These are phyloP conservation scores for Charanyca ferruginea DNA, from an alignment of 2,888 invertebrate genomes.

Conservation along the genomic window DNA sequence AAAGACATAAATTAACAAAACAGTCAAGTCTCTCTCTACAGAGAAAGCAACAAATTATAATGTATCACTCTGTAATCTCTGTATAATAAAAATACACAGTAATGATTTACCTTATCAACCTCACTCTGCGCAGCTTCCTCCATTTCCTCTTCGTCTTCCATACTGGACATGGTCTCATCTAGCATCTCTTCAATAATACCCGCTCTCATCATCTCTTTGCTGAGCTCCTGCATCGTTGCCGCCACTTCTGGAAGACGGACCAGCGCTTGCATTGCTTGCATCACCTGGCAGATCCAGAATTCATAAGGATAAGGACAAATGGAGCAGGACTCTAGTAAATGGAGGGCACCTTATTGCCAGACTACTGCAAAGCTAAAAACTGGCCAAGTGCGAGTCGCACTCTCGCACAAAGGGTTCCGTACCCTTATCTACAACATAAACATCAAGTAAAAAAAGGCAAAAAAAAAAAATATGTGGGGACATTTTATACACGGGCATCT, in stretches of 20 bases:
- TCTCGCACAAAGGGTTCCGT: too few relatives aligned
- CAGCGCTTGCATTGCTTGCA: constrained; percentile 99
- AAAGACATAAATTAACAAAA: too few relatives aligned
- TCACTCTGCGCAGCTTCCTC: constrained; percentile 99
- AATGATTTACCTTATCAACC: constrained; percentile 94
- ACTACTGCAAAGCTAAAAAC: too few relatives aligned
- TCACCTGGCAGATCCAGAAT: constrained; percentile 84
- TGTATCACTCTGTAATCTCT: too few relatives aligned
- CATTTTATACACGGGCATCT: too few relatives aligned
- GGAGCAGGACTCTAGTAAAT: not conserved
- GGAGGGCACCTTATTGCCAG: too few relatives aligned
- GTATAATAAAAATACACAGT: not conserved
- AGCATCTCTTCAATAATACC: constrained; percentile 99
- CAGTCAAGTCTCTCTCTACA: too few relatives aligned
- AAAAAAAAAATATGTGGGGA: too few relatives aligned
- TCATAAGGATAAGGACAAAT: not conserved
- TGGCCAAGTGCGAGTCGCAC: too few relatives aligned
- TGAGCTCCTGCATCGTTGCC: constrained; percentile 98
- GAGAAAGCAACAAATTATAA: too few relatives aligned
- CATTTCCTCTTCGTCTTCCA: constrained; percentile 98
- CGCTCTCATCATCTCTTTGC: constrained; percentile 99
- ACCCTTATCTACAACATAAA: too few relatives aligned
- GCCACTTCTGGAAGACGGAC: constrained; percentile 98
- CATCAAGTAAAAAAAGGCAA: too few relatives aligned
- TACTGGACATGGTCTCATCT: constrained; percentile 98